Evolutionary conservation across 1,140 invertebrate genomes (phyloP), one percentile per base, ranked within the genome.

Genomic region (Drosophila nasuta): DNA sequence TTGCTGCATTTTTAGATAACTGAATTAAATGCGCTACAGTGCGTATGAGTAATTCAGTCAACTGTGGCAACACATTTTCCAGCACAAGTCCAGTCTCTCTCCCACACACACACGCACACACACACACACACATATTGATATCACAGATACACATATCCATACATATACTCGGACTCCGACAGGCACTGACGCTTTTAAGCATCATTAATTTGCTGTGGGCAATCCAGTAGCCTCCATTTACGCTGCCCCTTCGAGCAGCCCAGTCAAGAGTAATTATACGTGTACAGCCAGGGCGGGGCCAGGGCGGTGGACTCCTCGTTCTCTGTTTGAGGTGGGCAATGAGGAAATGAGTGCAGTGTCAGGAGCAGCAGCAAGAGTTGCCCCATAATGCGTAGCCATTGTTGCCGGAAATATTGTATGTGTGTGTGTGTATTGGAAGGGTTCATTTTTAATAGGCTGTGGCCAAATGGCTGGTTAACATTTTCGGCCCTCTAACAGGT

Each of bases 31-130:
- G 83, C 63, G 73, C 76, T 68, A 77, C 83, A 51, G 46, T 74
- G 80, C 83, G 77, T 82, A 87, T 87, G 82, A 79, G 76, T 79
- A 82, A 87, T 88, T 72, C 83, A 88, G 79, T 75, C 69, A 70
- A 64, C 67, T 65, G 63, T 72, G 65, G 71, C 59, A 60, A 43
- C 49, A 64, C 49, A 67, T 60, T 56, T 72, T 67, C 54, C 62
- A 35, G 57, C 51, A 57, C 35, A 41, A 10, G 38, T 41, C 38
- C 38, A 41, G 10, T 41, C 11, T 5, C 41, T 5, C 41, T 13
- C 5, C n/a, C n/a, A 43, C 41, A 41, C 38, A 41, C 11, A n/a
- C 11, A 41, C 13, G 13, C 38, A 41, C 11, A 11, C 38, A 41
- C 38, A 41, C 11, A 41, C 43, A 28, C 38, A 41, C 11, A 41